Evolutionary conservation across 2,797 vertebrate species (phyloP).

Genomic region (Fistularia tabacaria): DNA sequence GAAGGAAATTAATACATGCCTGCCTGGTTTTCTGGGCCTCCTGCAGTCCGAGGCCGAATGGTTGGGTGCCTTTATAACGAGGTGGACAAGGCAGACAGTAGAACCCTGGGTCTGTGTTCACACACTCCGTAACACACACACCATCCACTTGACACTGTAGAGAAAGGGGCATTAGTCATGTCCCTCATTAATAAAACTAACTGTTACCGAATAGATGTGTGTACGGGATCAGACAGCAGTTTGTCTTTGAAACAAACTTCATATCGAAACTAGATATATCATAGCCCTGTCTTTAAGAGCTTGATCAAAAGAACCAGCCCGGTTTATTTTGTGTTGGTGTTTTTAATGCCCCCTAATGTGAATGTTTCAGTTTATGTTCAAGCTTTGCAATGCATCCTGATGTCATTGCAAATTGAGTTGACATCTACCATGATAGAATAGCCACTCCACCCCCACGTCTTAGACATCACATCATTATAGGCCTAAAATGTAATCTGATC

Average conservation of each 20-base stretch:
- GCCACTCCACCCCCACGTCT: too few relatives aligned
- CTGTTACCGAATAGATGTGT: neutral
- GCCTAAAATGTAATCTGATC: neutral
- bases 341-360: too few relatives aligned
- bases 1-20: constrained; percentile 61
- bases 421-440: too few relatives aligned
- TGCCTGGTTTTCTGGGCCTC: constrained; percentile 82
- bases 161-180: constrained; percentile 13
- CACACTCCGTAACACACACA: constrained; percentile 84
- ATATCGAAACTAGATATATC: too few relatives aligned
- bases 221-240: constrained; percentile 1
- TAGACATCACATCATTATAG: neutral
- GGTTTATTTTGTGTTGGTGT: too few relatives aligned
- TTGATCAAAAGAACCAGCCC: too few relatives aligned
- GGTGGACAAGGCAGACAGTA: constrained; percentile 92
- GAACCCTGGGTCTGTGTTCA: constrained; percentile 94
- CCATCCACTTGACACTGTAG: constrained; percentile 87
- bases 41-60: constrained; percentile 85
- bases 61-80: constrained; percentile 88
- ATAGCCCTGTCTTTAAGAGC: too few relatives aligned
- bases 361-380: too few relatives aligned
- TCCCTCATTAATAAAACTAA: constrained; percentile 10
- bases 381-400: too few relatives aligned
- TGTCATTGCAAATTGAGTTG: too few relatives aligned
- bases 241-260: neutral